Percentiles rank a stretch among this genome's conserved stretches.
phyloP scores from a whole-genome alignment of 2,113 vertebrate species.

The Myiagra hebetior region DNA sequence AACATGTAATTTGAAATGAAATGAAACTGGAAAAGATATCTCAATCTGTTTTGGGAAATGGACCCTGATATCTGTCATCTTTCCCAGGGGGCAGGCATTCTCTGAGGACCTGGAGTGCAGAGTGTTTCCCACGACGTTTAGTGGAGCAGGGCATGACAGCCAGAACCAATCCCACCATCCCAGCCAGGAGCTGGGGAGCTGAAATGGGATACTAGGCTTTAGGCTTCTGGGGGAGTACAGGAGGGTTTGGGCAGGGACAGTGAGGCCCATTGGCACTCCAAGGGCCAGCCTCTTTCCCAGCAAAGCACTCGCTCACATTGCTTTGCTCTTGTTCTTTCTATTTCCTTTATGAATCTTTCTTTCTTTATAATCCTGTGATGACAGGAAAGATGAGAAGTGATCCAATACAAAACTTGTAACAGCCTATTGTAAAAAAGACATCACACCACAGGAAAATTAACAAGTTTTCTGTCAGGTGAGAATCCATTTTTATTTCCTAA shows the following conservation, averaged over 20 bases:
- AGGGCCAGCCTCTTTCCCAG: not conserved
- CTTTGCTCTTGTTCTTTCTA: not conserved
- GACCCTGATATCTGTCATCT: not conserved
- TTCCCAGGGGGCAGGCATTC: not conserved
- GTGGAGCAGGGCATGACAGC: not conserved
- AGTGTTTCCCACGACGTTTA: not conserved
- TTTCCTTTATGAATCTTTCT: not conserved
- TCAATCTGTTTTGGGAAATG: not conserved
- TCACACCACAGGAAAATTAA: not conserved
- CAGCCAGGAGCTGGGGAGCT: not conserved
- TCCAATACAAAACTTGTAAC: not conserved
- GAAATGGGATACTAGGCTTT: not conserved
- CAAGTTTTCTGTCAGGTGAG: not conserved
- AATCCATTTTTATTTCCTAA: not conserved
- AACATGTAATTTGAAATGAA: not conserved
- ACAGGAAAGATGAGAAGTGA: not conserved
- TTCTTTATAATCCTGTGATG: not conserved
- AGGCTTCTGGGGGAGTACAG: not conserved
- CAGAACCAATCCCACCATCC: fast-evolving
- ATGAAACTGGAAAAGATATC: not conserved
- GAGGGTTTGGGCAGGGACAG: not conserved
- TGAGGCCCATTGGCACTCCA: not conserved
- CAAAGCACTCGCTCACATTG: not conserved
- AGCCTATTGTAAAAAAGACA: not conserved
- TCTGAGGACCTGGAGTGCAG: not conserved